These are phyloP conservation scores for Calidris pygmaea DNA, from an alignment of 2,113 vertebrate species.

Conservation along the genomic window DNA sequence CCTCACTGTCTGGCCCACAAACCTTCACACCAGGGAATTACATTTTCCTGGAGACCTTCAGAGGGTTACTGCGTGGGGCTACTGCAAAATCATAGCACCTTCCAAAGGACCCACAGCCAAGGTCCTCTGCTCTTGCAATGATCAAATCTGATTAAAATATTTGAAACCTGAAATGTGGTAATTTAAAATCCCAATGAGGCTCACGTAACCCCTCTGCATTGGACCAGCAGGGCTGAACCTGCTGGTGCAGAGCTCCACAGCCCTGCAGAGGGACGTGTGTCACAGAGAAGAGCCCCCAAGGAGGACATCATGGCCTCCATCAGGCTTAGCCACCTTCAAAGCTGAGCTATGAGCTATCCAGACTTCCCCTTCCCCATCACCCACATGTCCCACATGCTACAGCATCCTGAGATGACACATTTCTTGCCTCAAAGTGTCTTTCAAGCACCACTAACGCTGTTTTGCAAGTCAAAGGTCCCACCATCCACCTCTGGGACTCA, in stretches of 20 bases:
- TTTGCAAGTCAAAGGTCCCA: background rate
- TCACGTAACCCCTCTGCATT: rapidly evolving
- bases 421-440: background rate
- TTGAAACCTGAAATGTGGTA: background rate
- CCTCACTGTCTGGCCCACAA: background rate
- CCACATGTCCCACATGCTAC: background rate
- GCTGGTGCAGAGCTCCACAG: background rate
- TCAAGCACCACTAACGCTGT: background rate
- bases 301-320: background rate
- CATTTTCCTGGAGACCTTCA: background rate
- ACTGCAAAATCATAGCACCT: background rate
- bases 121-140: background rate
- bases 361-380: background rate
- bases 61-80: too few species aligned
- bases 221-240: background rate
- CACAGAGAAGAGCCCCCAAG: background rate
- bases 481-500: background rate
- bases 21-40: background rate
- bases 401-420: rapidly evolving
- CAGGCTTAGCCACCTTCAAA: background rate
- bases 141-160: background rate
- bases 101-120: background rate
- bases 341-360: background rate
- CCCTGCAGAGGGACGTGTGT: background rate
- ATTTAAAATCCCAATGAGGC: background rate